Percentiles rank a stretch among this genome's conserved stretches.
Conservation (phyloP, 1,140 invertebrate genomes). For the Plutomurus gul region DNA sequence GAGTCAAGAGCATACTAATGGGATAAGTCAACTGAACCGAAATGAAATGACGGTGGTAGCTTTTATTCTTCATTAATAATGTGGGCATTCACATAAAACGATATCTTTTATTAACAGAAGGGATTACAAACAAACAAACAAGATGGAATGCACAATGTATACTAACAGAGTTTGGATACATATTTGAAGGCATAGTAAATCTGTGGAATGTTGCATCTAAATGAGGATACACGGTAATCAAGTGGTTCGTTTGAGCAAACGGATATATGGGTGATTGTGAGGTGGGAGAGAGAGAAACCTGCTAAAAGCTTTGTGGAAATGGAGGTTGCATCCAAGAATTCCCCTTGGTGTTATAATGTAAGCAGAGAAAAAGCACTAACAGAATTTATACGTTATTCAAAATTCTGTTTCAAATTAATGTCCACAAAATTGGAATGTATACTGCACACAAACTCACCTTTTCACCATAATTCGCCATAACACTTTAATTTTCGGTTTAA, state of each 20-base stretch:
- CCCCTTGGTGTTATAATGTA: too few species aligned
- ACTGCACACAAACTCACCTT: too few species aligned
- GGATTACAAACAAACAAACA: not conserved
- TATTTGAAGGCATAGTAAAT: not conserved
- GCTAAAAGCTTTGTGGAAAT: conserved; percentile 32
- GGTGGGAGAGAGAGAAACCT: not conserved
- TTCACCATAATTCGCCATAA: too few species aligned
- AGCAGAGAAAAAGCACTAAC: too few species aligned
- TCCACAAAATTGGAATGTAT: too few species aligned
- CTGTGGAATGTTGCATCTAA: not conserved
- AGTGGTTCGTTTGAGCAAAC: not conserved
- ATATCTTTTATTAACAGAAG: not conserved
- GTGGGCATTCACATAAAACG: not conserved
- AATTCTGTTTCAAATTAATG: too few species aligned
- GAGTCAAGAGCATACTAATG: not conserved
- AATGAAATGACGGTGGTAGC: not conserved
- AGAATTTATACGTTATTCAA: too few species aligned
- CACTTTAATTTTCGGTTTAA: too few species aligned
- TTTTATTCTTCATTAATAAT: not conserved
- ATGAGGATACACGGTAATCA: not conserved
- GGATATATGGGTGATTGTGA: not conserved
- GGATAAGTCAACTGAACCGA: not conserved
- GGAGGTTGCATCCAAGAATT: not conserved
- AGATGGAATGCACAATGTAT: not conserved
- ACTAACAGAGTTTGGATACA: not conserved